Evolutionary conservation across 2,113 vertebrate genomes (phyloP).

Genomic region (Ovis canadensis): DNA sequence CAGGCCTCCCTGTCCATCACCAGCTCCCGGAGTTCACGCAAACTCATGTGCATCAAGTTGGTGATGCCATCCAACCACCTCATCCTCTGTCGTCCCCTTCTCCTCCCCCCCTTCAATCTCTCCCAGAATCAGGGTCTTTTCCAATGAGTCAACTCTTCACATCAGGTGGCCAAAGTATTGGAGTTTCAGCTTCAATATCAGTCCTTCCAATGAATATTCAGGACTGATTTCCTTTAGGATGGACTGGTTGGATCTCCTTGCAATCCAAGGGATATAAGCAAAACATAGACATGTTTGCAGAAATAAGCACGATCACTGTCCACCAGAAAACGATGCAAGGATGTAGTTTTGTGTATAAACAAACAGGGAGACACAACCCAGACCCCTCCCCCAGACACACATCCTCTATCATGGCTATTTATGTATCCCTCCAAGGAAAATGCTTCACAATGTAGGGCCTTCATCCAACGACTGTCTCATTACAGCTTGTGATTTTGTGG

Average conservation of each 20-base stretch:
- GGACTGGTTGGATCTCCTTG: neutral
- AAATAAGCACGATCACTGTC: neutral
- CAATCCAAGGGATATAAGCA: neutral
- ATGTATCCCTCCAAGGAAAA: neutral
- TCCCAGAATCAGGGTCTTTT: neutral
- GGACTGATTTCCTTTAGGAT: neutral
- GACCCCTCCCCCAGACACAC: too few relatives aligned
- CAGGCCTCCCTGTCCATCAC: neutral
- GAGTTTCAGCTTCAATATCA: neutral
- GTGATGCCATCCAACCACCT: neutral
- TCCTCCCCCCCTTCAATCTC: fast-evolving
- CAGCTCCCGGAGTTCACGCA: fast-evolving
- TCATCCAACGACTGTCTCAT: neutral
- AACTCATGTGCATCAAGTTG: neutral
- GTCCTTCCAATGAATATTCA: neutral
- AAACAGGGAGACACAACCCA: neutral
- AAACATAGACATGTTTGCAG: neutral
- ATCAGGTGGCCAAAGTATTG: neutral
- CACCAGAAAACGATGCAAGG: fast-evolving
- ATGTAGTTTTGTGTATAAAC: neutral
- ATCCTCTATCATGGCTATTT: neutral
- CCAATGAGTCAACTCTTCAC: neutral
- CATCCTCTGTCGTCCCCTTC: neutral
- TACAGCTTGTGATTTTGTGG: fast-evolving
- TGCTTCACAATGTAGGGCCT: neutral